These are phyloP conservation scores for Caenorhabditis sulstoni DNA, from an alignment of 2,888 invertebrate species.

Conservation along the genomic window DNA sequence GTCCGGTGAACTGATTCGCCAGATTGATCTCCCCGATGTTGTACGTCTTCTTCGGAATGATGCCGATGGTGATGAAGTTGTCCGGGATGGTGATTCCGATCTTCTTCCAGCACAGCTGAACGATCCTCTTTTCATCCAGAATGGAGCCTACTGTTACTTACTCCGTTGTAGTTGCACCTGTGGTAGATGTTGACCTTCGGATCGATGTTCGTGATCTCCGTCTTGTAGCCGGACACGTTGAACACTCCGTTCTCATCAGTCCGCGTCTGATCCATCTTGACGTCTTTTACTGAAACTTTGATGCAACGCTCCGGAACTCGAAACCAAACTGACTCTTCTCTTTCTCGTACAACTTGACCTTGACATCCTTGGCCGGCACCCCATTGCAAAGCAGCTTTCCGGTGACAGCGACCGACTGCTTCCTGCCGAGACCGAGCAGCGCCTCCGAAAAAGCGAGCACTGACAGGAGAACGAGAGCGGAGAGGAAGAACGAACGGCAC, in stretches of 20 bases:
- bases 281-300: slow-evolving; percentile 57
- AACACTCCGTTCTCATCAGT: slow-evolving; percentile 60
- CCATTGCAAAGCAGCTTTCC: slow-evolving; percentile 63
- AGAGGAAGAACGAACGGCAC: slow-evolving; percentile 3
- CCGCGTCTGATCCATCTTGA: slow-evolving; percentile 50
- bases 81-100: slow-evolving; percentile 74
- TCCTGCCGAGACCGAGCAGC: slow-evolving; percentile 58
- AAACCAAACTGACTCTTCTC: slow-evolving; percentile 54
- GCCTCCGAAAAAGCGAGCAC: slow-evolving; percentile 31
- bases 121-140: neutral
- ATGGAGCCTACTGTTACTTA: no score
- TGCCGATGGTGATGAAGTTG: slow-evolving; percentile 68
- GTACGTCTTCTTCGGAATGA: slow-evolving; percentile 50
- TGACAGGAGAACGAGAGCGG: slow-evolving; percentile 5
- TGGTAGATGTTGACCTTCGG: slow-evolving; percentile 58
- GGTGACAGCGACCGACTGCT: slow-evolving; percentile 60
- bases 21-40: slow-evolving; percentile 64
- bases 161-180: slow-evolving; percentile 49
- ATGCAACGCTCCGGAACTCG: no score
- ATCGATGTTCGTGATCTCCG: slow-evolving; percentile 61
- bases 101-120: slow-evolving; percentile 72
- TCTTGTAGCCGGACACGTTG: slow-evolving; percentile 57
- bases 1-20: slow-evolving; percentile 57
- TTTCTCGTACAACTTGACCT: slow-evolving; percentile 62
- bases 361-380: slow-evolving; percentile 52